Evolutionary conservation across 37 sponge, comb jelly and placozoan genomes (phyloP), one percentile per base, ranked within the genome.

Genomic region (Bolinopsis microptera): DNA sequence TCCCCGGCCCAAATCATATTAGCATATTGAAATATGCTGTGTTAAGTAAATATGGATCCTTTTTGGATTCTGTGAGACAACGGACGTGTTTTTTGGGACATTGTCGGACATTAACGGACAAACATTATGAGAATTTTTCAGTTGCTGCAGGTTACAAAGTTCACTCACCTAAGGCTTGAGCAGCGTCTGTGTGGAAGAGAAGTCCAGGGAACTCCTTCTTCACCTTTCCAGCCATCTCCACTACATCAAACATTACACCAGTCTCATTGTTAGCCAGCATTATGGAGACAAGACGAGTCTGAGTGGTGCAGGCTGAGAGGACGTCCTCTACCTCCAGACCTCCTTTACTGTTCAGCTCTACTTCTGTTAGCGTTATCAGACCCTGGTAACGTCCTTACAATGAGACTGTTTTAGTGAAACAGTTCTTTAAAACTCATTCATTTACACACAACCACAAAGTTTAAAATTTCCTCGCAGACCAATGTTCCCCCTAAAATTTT

Each of bases 241-340:
- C 18, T 69, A 80, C 36, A 25, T 95, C 96, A 93, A 90, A 94
- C 24, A 96, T 90, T 0, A 94, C 82, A n/a, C 96, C 96, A 0
- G 98, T 98, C 93, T 96, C 97, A 68, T 98, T 98, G 83, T 98
- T 96, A 32, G 98, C 98, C 80, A 96, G 69, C 98, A 98, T 96
- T 24, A 98, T 38, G 24, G 95, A 95, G 0, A 98, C 93, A 1
- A 96, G 94, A 0, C 69, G 36, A 27, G 98, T 96, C 39, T 94
- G 93, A 2, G 95, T 95, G 27, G 76, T 94, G 2, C 95, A 68
- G 8, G 94, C 94, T 23, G 83, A 76, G 32, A 94, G 30, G 25
- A 96, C 94, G 24, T 92, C 94, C 30, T 88, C 88, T 0, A 40
- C 80, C n/a, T 5, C n/a, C 69, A 96, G 94, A 32, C 69, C n/a